Evolutionary conservation across 2,888 invertebrate species (phyloP).

Genomic region (Pyrocoelia pectoralis): DNA sequence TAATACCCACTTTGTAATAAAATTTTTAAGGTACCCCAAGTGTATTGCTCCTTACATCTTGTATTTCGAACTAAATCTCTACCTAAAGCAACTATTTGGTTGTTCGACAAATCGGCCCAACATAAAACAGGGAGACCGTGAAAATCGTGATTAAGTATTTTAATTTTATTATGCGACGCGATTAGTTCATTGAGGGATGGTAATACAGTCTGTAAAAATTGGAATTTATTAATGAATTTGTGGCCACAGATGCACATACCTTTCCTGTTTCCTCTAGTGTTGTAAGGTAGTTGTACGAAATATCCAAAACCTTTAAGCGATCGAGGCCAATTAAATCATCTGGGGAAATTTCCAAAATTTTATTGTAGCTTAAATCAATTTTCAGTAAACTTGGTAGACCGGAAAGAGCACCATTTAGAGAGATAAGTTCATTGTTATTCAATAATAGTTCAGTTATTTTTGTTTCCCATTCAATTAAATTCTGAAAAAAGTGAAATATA

Average conservation of each 20-base stretch:
- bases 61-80: conserved; percentile 82
- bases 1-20: conserved; percentile 79
- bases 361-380: conserved; percentile 79
- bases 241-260: no score
- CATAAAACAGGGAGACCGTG: conserved; percentile 84
- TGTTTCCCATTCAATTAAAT: conserved; percentile 79
- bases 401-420: conserved; percentile 77
- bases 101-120: conserved; percentile 80
- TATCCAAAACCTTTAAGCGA: conserved; percentile 75
- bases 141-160: conserved; percentile 79
- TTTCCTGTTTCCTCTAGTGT: conserved; percentile 84
- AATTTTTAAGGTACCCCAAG: conserved; percentile 73
- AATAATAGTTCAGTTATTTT: conserved; percentile 75
- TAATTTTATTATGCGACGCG: conserved; percentile 80
- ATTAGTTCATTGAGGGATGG: conserved; percentile 79
- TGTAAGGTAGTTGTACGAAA: conserved; percentile 79
- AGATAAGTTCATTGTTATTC: conserved; percentile 76
- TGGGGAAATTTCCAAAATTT: conserved; percentile 74
- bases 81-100: conserved; percentile 76
- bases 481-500: conserved; percentile 61
- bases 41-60: conserved; percentile 73
- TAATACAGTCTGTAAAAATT: conserved; percentile 73
- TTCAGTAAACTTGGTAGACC: conserved; percentile 77
- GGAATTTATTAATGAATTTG: conserved; percentile 14
- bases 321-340: conserved; percentile 83